Percentiles rank a stretch among this genome's conserved stretches.
phyloP scores from a whole-genome alignment of 53 echinoderm and acorn worm species.

The Apostichopus leukothele region DNA sequence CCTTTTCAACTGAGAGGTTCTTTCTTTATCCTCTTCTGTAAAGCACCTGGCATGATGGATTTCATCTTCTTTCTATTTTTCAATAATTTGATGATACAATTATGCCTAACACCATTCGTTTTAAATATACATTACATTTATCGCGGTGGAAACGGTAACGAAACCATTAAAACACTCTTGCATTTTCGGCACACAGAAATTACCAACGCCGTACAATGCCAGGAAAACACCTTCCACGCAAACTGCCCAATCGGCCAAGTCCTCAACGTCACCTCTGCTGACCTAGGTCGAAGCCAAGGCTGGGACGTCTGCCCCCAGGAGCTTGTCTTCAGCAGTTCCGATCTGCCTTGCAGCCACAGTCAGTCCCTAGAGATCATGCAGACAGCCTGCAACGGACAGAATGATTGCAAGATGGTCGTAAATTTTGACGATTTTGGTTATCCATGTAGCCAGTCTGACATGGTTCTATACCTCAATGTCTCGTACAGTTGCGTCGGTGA shows the following conservation, averaged over 20 bases:
- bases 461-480: constrained; percentile 63
- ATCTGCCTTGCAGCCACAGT: constrained; percentile 56
- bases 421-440: constrained; percentile 53
- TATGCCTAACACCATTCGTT: too few relatives aligned
- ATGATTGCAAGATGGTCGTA: constrained; percentile 55
- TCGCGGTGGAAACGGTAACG: too few relatives aligned
- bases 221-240: constrained; percentile 61
- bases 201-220: constrained; percentile 60
- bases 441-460: constrained; percentile 52
- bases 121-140: too few relatives aligned
- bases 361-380: constrained; percentile 34
- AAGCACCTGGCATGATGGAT: too few relatives aligned
- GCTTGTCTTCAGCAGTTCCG: constrained; percentile 28
- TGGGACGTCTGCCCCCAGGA: constrained; percentile 68
- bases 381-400: constrained; percentile 50
- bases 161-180: too few relatives aligned
- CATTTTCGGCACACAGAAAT: constrained; percentile 33
- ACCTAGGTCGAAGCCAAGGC: constrained; percentile 72
- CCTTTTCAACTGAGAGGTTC: not conserved
- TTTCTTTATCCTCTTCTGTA: too few relatives aligned
- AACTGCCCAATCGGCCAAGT: constrained; percentile 65
- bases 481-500: constrained; percentile 71
- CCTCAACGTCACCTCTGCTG: constrained; percentile 69
- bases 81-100: too few relatives aligned
- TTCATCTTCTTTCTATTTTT: too few relatives aligned